Base-by-base conservation (phyloP, 2,888 invertebrate genomes). In the Zaprionus bogoriensis region DNA sequence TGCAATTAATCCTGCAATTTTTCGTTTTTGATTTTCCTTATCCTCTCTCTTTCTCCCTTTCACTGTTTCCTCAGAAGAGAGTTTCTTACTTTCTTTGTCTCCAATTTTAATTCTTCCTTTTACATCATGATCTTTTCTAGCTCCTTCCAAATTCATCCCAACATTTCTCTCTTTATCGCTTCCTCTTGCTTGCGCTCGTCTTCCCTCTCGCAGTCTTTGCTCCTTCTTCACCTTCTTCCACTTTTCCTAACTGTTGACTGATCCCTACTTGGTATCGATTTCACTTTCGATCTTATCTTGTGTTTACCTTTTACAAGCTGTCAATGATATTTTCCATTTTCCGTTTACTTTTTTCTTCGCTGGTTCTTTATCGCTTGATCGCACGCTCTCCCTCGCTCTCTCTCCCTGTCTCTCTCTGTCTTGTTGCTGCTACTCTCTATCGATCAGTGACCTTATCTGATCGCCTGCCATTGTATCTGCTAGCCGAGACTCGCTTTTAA, bases 381-480 rank as follows among this genome's bases (percentile, higher is more conserved):
- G 46, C 23, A 36, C 32, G n/a, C 39, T 17, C 10, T 23, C 3
- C 20, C 14, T 7, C 14, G n/a, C 38, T 30, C 10, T 5, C 12
- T 19, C 27, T 46, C 14, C 3, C 32, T 36, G 7, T 36, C 7
- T 12, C 12, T 25, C 20, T 50, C 73, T 48, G 36, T 45, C 47
- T 67, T n/a, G n/a, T n/a, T n/a, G n/a, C n/a, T n/a, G n/a, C n/a
- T n/a, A n/a, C 30, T 66, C 38, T 48, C 39, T 50, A 67, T 50
- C 68, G 70, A 70, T 67, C 70, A 67, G 68, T 73, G 68, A 73
- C 52, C 70, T 70, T 74, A 74, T 74, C 70, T 30, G 47, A 30
- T 54, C 23, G 10, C 28, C n/a, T 30, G 14, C 6, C 14, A 42
- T 23, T 30, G 32, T 57, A 25, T 14, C 20, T 65, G 42, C 58